Conservation (phyloP, 2,113 vertebrate species). For the Hydrochoerus hydrochaeris region DNA sequence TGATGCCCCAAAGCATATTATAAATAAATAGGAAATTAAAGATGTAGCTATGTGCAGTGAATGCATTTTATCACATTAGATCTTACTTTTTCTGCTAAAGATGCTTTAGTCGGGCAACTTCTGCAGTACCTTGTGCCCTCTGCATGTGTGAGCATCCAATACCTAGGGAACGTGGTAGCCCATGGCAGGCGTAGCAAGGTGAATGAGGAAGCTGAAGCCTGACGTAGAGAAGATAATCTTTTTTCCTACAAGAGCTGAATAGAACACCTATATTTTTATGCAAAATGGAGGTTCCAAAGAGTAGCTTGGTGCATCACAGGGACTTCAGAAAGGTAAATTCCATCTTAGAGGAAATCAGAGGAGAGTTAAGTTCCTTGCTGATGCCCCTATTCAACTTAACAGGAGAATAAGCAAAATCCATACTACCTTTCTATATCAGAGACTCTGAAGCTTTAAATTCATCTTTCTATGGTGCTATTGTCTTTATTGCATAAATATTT, state of each 20-base stretch:
- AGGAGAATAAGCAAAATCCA: conserved; percentile 37
- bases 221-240: not conserved
- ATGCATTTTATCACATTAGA: not conserved
- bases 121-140: not conserved
- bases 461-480: not conserved
- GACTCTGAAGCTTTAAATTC: conserved; percentile 27
- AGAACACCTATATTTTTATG: not conserved
- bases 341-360: not conserved
- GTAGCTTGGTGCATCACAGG: not conserved
- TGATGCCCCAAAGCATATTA: not conserved
- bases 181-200: not conserved
- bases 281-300: not conserved
- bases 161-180: not conserved
- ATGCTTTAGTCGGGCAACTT: not conserved
- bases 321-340: not conserved
- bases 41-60: not conserved
- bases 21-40: conserved; percentile 28
- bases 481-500: conserved; percentile 59
- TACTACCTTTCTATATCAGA: not conserved
- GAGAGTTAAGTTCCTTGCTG: not conserved
- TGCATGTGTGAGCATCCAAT: not conserved
- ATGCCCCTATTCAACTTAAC: not conserved
- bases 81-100: conserved; percentile 10
- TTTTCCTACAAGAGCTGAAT: not conserved
- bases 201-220: not conserved